Percentiles rank a stretch among this genome's conserved stretches.
These are phyloP conservation scores for Diaphora mendica DNA, from an alignment of 2,888 invertebrate species.

Conservation along the genomic window DNA sequence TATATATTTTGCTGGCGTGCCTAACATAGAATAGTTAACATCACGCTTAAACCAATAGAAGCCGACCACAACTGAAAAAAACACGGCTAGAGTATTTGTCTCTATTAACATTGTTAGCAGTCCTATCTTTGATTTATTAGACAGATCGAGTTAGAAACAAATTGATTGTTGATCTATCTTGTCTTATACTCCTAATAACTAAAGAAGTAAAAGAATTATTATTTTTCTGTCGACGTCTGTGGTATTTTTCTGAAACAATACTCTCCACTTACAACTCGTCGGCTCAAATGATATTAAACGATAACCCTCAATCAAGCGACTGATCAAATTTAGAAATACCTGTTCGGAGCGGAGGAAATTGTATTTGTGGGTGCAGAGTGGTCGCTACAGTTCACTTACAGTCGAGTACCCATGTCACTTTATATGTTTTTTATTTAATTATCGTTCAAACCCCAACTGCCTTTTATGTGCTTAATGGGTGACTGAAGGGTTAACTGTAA, in stretches of 20 bases:
- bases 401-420: slow-evolving; percentile 10
- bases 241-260: slow-evolving; percentile 16
- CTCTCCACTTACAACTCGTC: not conserved
- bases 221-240: not conserved
- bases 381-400: slow-evolving; percentile 20
- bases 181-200: not conserved
- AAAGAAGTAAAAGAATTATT: not conserved
- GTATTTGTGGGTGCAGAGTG: slow-evolving; percentile 3
- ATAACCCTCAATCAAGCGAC: slow-evolving; percentile 49
- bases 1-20: too few species aligned
- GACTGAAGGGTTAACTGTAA: not conserved
- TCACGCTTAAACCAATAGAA: too few species aligned
- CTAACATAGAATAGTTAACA: too few species aligned
- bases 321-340: slow-evolving; percentile 42
- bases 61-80: too few species aligned
- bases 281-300: slow-evolving; percentile 47
- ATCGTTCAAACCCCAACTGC: not conserved
- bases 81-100: too few species aligned
- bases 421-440: slow-evolving; percentile 4
- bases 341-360: not conserved
- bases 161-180: not conserved
- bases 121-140: not conserved
- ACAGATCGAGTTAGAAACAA: not conserved
- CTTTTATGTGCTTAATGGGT: not conserved
- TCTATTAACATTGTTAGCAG: not conserved